Evolutionary conservation across 1,140 invertebrate genomes (phyloP), one percentile per base, ranked within the genome.

Genomic region (Popillia japonica): DNA sequence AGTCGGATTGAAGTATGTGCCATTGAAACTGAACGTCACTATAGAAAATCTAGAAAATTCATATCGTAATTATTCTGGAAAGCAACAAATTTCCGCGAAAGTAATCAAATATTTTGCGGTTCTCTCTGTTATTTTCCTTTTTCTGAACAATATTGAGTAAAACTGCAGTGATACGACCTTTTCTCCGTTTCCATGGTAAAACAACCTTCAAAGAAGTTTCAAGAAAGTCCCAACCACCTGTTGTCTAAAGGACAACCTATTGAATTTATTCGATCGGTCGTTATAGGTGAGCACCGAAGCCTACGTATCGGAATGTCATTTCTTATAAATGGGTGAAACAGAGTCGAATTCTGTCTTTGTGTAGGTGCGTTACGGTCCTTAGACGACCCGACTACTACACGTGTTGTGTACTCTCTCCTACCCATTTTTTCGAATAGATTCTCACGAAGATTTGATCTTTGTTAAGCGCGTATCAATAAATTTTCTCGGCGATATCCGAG

Each of bases 241-340:
- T 55, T 55, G 48, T 55, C 48, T 55, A 55, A 17, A 55, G 48
- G 14, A 55, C 48, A 55, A 55, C 14, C 48, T 55, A 55, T 55
- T 55, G 48, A 55, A 55, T 55, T 55, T 55, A 55, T 55, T 55
- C 48, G 48, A 55, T 55, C 48, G 14, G 48, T 17, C 48, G 48
- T 55, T 55, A 55, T 55, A 55, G 48, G 48, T 17, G 48, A 55
- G 17, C 48, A 55, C 48, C 48, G 17, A 14, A 17, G 17, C 11
- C 27, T 34, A 17, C 6, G 14, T 55, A 55, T 55, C 48, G 48
- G 48, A 55, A 55, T 55, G 14, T 55, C 48, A 55, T 55, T 55
- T 55, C 48, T 55, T 55, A 55, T 55, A 55, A 55, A 55, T 55
- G n/a, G 11, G 48, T 55, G 48, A 55, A 55, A 55, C 48, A 55